Base-by-base conservation (phyloP, 2,797 vertebrate species). In the Lutjanus campechanus region DNA sequence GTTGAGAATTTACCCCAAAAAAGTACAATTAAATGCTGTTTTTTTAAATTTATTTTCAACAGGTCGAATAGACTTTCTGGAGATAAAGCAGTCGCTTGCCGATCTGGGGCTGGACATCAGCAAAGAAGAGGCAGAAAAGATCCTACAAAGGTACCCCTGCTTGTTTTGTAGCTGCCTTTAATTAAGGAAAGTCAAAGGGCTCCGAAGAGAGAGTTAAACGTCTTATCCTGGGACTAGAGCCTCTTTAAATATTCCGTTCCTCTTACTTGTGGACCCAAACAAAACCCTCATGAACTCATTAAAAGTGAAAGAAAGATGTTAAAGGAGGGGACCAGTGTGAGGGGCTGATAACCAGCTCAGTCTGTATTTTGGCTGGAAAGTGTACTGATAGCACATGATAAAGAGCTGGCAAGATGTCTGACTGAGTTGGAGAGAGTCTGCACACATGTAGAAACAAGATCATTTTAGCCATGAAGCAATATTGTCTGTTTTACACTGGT, bases 71-170 rank as follows among this genome's bases (percentile, higher is more conserved):
- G 98, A 99, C 75, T 89, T 92, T 43, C 92, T 91, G 46, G 98
- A 99, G 90, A 96, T 99, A 84, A 96, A 96, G 61, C 96, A 98
- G 92, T 97, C 98, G 2, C 95, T 99, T 22, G 91, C 96, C 63
- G 95, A 96, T 51, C 15, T 99, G 85, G 98, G 98, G 12, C 70
- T 99, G 86, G 90, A 92, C 54, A 94, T 99, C 94, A 96, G 95
- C 80, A 92, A 95, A 81, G 93, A 96, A 55, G 96, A 97, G 67
- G 98, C 98, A 13, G 73, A 97, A 74, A 96, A 96, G 94, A 98
- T 99, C 92, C 96, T 99, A 58, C 91, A 96, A 73, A 99, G 97
- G 98, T 99, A 77, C 58, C 61, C 62, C 54, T 60, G n/a, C 4
- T 51, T 19, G 2, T 61, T 61, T 43, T 75, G 11, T 54, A 47